phyloP scores from a whole-genome alignment of 2,113 vertebrate species.

The Engraulis encrasicolus region DNA sequence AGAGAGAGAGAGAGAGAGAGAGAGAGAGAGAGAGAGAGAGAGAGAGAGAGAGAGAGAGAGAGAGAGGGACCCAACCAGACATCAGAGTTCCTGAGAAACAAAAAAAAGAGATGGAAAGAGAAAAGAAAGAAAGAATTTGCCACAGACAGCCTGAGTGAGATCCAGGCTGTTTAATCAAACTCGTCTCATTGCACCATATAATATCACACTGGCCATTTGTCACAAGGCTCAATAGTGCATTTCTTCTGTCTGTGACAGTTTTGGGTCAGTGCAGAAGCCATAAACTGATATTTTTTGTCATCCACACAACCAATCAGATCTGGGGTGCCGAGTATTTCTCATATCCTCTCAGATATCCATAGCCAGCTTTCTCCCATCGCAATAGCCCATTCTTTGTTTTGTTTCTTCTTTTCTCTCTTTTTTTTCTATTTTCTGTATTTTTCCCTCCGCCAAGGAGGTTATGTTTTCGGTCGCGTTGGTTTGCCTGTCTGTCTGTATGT shows the following conservation, averaged over 20 bases:
- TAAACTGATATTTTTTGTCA: neutral
- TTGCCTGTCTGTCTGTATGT: too few relatives aligned
- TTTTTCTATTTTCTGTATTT: too few relatives aligned
- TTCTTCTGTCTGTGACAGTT: neutral
- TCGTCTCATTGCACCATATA: neutral
- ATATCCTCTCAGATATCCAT: neutral
- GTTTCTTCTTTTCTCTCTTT: neutral
- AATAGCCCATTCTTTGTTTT: neutral
- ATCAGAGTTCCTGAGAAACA: too few relatives aligned
- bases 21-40: neutral
- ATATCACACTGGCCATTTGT: constrained; percentile 6
- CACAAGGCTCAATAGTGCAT: neutral
- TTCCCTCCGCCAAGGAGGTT: too few relatives aligned
- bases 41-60: neutral
- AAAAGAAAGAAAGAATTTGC: neutral
- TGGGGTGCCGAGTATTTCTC: neutral
- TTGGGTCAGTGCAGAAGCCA: neutral
- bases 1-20: neutral
- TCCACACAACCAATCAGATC: neutral
- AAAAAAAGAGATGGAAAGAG: neutral
- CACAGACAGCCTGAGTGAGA: constrained; percentile 6
- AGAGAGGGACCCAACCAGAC: too few relatives aligned
- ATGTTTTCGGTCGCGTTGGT: too few relatives aligned
- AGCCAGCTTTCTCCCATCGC: neutral
- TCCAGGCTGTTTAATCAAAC: constrained; percentile 15